A percentile compares a stretch with the other conserved stretches of the same genome.
These are phyloP conservation scores for Zosterops japonicus DNA, from an alignment of 2,113 vertebrate species.

Conservation along the genomic window DNA sequence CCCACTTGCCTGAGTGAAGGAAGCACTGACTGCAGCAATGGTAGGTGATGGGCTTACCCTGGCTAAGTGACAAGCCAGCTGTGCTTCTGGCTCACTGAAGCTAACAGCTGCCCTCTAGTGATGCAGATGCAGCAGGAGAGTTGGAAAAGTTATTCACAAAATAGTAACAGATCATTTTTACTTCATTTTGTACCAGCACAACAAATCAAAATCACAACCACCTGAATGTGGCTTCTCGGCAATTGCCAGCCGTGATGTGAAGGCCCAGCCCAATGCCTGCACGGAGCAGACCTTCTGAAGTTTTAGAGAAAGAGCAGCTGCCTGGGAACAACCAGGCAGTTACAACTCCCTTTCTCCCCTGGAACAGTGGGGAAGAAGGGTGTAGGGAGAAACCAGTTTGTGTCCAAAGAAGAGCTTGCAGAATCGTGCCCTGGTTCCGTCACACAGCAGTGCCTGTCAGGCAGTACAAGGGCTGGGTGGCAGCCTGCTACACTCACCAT, in stretches of 20 bases:
- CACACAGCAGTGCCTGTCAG: neutral
- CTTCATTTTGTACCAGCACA: neutral
- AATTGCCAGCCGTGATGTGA: neutral
- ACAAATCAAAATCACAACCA: neutral
- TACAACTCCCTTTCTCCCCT: constrained; percentile 17
- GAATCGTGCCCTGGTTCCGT: constrained; percentile 13
- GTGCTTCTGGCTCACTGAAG: neutral
- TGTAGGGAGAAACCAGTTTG: neutral
- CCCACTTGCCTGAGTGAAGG: neutral
- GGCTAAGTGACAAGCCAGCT: neutral
- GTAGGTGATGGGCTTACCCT: neutral
- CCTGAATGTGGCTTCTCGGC: neutral
- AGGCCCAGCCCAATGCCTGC: neutral
- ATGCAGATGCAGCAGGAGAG: constrained; percentile 8
- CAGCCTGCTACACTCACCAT: constrained; percentile 40
- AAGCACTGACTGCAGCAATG: neutral
- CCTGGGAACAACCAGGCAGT: neutral
- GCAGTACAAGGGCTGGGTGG: constrained; percentile 16
- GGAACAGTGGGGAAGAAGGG: neutral
- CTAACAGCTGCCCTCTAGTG: constrained; percentile 25
- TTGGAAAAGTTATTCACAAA: neutral
- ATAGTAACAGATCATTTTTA: constrained; percentile 5
- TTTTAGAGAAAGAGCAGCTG: constrained; percentile 24
- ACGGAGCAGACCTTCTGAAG: constrained; percentile 11
- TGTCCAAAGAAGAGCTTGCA: constrained; percentile 41